Evolutionary conservation across 2,888 invertebrate species (phyloP).

Genomic region (Apotomis capreana): DNA sequence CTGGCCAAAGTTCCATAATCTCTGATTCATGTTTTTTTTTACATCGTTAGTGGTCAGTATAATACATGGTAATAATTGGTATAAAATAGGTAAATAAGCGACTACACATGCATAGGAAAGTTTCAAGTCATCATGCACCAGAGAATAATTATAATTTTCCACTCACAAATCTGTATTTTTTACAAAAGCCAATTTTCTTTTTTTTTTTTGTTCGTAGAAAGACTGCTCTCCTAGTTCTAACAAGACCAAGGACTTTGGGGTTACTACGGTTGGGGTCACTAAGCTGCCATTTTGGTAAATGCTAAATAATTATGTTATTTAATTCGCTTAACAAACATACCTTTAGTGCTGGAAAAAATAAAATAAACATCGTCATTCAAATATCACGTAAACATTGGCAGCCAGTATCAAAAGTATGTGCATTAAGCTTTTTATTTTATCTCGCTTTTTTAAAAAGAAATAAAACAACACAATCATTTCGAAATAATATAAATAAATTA

Average conservation of each 20-base stretch:
- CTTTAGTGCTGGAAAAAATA: slow-evolving; percentile 60
- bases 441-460: slow-evolving; percentile 53
- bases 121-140: slow-evolving; percentile 42
- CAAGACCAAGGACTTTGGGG: slow-evolving; percentile 60
- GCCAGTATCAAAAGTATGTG: slow-evolving; percentile 74
- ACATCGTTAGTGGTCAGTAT: slow-evolving; percentile 24
- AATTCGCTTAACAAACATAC: slow-evolving; percentile 69
- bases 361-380: slow-evolving; percentile 36
- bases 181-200: slow-evolving; percentile 18
- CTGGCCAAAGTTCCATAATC: slow-evolving; percentile 17
- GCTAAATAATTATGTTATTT: slow-evolving; percentile 71
- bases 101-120: slow-evolving; percentile 44
- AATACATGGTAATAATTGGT: slow-evolving; percentile 27
- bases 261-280: slow-evolving; percentile 62
- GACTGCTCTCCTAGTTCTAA: slow-evolving; percentile 54
- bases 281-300: slow-evolving; percentile 84
- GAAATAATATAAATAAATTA: slow-evolving; percentile 46
- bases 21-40: not conserved
- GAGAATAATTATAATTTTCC: slow-evolving; percentile 18
- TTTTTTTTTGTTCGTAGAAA: slow-evolving; percentile 34
- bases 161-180: slow-evolving; percentile 12
- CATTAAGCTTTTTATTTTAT: slow-evolving; percentile 59
- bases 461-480: slow-evolving; percentile 42
- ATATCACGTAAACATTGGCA: slow-evolving; percentile 41
- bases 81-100: slow-evolving; percentile 37